These are phyloP conservation scores for Actinia tenebrosa DNA, from an alignment of 64 coral and sea anemone species.

Conservation along the genomic window DNA sequence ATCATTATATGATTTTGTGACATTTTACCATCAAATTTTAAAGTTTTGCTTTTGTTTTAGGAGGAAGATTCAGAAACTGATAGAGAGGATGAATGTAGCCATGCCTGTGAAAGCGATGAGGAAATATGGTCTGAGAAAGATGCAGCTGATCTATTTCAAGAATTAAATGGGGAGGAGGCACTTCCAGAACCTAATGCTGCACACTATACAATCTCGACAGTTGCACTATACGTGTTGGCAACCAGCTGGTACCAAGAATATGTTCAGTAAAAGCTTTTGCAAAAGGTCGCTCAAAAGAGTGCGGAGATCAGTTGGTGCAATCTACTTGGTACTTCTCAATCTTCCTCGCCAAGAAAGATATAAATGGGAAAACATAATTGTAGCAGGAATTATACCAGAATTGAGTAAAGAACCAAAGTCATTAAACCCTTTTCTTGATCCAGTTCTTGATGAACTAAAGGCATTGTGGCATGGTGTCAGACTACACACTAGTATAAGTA, in stretches of 20 bases:
- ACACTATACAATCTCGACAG: conserved; percentile 13
- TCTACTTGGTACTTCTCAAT: conserved; percentile 36
- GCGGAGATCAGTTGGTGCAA: conserved; percentile 43
- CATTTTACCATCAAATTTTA: too few species aligned
- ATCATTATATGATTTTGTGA: too few species aligned
- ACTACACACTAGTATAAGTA: conserved; percentile 34
- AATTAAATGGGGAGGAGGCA: conserved; percentile 11
- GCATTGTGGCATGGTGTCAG: conserved; percentile 42
- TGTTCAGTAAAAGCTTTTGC: not conserved
- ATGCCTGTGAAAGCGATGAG: not conserved
- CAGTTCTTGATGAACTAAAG: conserved; percentile 46
- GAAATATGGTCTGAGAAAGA: conserved; percentile 36
- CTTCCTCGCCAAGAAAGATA: conserved; percentile 8
- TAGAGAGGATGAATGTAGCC: not conserved
- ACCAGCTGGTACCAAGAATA: not conserved
- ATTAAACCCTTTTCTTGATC: conserved; percentile 14
- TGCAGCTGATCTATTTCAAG: conserved; percentile 21
- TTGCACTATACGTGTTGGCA: conserved; percentile 33
- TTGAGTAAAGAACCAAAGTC: conserved; percentile 19
- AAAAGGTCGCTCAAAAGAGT: not conserved
- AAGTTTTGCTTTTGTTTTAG: too few species aligned
- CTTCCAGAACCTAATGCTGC: conserved; percentile 48
- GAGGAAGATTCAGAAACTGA: too few species aligned
- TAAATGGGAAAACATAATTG: conserved; percentile 34
- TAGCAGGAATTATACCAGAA: conserved; percentile 22